Conservation (phyloP, 2,797 vertebrate genomes). For the Malacoraja senta region DNA sequence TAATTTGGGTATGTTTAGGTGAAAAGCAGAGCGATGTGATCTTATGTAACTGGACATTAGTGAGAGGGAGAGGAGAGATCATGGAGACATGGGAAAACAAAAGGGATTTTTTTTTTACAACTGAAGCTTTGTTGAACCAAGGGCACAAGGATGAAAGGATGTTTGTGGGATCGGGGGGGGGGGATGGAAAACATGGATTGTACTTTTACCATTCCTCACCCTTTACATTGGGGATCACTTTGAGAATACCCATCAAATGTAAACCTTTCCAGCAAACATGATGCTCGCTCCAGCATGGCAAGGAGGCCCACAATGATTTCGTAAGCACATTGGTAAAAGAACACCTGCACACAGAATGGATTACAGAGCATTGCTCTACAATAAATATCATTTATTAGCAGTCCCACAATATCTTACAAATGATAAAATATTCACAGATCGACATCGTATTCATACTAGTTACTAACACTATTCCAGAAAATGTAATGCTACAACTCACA, state of each 20-base stretch:
- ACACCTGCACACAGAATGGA: not conserved
- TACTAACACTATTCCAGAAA: slow-evolving; percentile 9
- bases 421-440: not conserved
- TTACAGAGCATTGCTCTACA: not conserved
- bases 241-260: not conserved
- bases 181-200: not conserved
- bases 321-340: not conserved
- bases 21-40: no score
- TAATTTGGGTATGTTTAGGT: no score
- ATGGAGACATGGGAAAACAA: no score
- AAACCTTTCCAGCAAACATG: not conserved
- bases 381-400: not conserved
- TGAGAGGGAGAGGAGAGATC: no score
- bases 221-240: not conserved
- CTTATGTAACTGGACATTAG: no score
- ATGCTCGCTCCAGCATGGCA: not conserved
- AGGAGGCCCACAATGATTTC: not conserved
- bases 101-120: no score
- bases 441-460: not conserved
- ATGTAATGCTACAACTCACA: not conserved
- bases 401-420: not conserved
- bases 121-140: no score
- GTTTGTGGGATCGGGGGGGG: no score
- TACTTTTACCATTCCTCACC: not conserved
- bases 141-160: no score